Evolutionary conservation across 2,888 invertebrate genomes (phyloP).

Genomic region (Agriopis aurantiaria): DNA sequence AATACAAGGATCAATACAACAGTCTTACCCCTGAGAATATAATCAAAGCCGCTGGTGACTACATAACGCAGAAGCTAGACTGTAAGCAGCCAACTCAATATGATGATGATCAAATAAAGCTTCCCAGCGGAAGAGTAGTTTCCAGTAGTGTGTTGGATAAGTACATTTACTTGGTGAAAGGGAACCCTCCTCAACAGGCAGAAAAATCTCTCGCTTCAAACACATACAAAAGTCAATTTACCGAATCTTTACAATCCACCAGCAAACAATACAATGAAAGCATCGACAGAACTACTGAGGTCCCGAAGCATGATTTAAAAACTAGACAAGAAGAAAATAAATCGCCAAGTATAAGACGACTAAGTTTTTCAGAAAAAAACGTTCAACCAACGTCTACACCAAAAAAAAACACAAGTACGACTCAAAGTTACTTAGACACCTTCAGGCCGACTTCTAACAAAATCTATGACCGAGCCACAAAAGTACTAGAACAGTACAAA

Average conservation of each 20-base stretch:
- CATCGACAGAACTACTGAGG: constrained; percentile 37
- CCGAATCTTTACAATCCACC: constrained; percentile 37
- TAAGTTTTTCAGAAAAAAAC: constrained; percentile 77
- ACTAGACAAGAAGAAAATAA: constrained; percentile 50
- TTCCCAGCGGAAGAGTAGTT: constrained; percentile 72
- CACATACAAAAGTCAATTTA: constrained; percentile 43
- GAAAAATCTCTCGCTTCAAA: constrained; percentile 51
- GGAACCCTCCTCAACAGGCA: constrained; percentile 54
- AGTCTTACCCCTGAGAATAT: constrained; percentile 68
- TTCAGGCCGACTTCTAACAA: constrained; percentile 79
- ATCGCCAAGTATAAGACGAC: constrained; percentile 68
- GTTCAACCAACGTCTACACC: constrained; percentile 80
- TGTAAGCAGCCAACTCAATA: constrained; percentile 48
- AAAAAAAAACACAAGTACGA: constrained; percentile 52
- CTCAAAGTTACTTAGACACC: constrained; percentile 52
- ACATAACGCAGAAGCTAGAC: constrained; percentile 72
- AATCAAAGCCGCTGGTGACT: constrained; percentile 77
- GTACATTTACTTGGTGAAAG: constrained; percentile 80
- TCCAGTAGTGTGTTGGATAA: constrained; percentile 73
- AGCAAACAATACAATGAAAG: constrained; percentile 26
- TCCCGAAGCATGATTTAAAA: constrained; percentile 45
- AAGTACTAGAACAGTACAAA: constrained; percentile 78
- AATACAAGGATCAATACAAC: constrained; percentile 58
- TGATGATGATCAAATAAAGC: constrained; percentile 58
- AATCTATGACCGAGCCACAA: constrained; percentile 76